A percentile compares a stretch with the other conserved stretches of the same genome.
Evolutionary conservation across 2,113 vertebrate species (phyloP).

Genomic region (Cololabis saira): DNA sequence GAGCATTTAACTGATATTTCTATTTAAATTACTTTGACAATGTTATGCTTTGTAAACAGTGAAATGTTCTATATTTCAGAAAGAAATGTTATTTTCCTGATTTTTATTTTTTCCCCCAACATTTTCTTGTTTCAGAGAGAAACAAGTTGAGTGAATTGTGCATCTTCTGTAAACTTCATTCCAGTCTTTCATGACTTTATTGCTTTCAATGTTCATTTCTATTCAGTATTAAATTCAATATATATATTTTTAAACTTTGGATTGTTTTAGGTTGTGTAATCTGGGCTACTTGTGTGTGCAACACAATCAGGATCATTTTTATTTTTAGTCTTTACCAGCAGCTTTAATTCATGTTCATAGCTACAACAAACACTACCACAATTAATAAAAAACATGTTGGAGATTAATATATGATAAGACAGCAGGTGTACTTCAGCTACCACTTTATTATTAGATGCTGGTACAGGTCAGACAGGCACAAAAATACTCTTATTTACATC

Average conservation of each 20-base stretch:
- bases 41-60: neutral
- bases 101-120: neutral
- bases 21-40: too few species aligned
- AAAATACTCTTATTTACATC: conserved; percentile 85
- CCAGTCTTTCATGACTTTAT: too few species aligned
- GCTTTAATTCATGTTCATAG: too few species aligned
- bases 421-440: conserved; percentile 10
- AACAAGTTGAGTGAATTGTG: too few species aligned
- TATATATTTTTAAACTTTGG: neutral
- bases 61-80: conserved; percentile 33
- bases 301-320: too few species aligned
- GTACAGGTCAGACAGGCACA: conserved; percentile 70
- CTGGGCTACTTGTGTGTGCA: too few species aligned
- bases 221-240: too few species aligned
- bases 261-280: neutral
- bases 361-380: too few species aligned
- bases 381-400: too few species aligned
- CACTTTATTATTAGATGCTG: conserved; percentile 76
- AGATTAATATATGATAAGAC: neutral
- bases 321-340: too few species aligned
- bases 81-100: conserved; percentile 18
- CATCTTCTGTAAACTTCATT: too few species aligned
- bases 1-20: conserved; percentile 88
- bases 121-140: neutral
- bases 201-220: too few species aligned